A percentile compares a stretch with the other conserved stretches of the same genome.
phyloP scores from a whole-genome alignment of 2,888 invertebrate species.

The Amaurobius ferox region DNA sequence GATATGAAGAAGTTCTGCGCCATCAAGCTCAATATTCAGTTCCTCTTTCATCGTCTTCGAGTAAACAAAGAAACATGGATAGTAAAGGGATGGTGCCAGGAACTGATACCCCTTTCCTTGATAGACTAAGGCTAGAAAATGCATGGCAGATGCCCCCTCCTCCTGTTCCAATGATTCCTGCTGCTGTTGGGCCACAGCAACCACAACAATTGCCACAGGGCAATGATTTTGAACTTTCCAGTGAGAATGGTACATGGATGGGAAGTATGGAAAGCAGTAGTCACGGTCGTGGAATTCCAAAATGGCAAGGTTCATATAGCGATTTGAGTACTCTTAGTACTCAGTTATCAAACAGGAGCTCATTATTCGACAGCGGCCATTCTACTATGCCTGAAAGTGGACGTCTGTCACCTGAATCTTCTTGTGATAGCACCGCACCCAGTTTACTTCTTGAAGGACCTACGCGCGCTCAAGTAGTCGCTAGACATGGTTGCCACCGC shows the following conservation, averaged over 20 bases:
- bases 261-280: constrained; percentile 69
- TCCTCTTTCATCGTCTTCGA: constrained; percentile 26
- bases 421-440: constrained; percentile 63
- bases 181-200: constrained; percentile 10
- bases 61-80: constrained; percentile 33
- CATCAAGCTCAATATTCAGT: constrained; percentile 60
- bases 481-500: constrained; percentile 69
- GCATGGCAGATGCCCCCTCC: constrained; percentile 60
- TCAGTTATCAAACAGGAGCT: constrained; percentile 71
- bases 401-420: constrained; percentile 72
- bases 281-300: constrained; percentile 76
- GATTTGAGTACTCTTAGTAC: constrained; percentile 81
- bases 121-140: constrained; percentile 62
- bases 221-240: constrained; percentile 64
- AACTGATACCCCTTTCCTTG: constrained; percentile 65
- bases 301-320: constrained; percentile 87
- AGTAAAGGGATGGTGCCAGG: background rate
- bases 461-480: constrained; percentile 63
- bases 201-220: constrained; percentile 28
- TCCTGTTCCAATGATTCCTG: constrained; percentile 36
- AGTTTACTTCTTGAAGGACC: constrained; percentile 67
- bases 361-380: constrained; percentile 72
- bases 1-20: constrained; percentile 50
- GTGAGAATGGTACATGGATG: constrained; percentile 72
- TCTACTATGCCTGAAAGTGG: constrained; percentile 73